Conservation (phyloP, 2,113 vertebrate genomes). For the Capricornis sumatraensis region DNA sequence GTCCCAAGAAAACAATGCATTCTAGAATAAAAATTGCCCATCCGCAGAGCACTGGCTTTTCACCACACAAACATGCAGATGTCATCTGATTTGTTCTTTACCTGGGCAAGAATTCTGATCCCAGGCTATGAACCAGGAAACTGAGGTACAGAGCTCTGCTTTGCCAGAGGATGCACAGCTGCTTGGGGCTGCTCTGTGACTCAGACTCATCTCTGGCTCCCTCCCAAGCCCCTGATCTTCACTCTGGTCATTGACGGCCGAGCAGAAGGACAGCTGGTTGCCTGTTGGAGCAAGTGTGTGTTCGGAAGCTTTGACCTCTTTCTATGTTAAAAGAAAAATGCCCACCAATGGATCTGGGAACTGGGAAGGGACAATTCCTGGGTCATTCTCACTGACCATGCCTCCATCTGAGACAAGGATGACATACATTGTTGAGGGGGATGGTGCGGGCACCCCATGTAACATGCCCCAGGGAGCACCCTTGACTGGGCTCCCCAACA, state of each 20-base stretch:
- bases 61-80: neutral
- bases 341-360: neutral
- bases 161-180: neutral
- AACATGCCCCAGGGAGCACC: neutral
- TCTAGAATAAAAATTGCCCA: neutral
- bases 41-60: neutral
- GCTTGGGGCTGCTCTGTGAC: neutral
- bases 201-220: neutral
- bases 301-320: neutral
- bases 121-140: neutral
- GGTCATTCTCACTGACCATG: neutral
- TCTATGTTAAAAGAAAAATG: neutral
- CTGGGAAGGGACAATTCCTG: neutral
- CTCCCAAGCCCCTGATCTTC: neutral
- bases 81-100: neutral
- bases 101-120: neutral
- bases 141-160: neutral
- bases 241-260: neutral
- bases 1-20: neutral
- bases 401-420: neutral
- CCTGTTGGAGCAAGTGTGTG: neutral
- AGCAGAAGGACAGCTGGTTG: neutral
- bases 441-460: rapidly evolving
- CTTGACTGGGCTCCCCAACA: neutral
- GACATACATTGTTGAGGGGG: neutral